A percentile compares a stretch with the other conserved stretches of the same genome.
These are phyloP conservation scores for Lycia hirtaria DNA, from an alignment of 2,888 invertebrate genomes.

Conservation along the genomic window DNA sequence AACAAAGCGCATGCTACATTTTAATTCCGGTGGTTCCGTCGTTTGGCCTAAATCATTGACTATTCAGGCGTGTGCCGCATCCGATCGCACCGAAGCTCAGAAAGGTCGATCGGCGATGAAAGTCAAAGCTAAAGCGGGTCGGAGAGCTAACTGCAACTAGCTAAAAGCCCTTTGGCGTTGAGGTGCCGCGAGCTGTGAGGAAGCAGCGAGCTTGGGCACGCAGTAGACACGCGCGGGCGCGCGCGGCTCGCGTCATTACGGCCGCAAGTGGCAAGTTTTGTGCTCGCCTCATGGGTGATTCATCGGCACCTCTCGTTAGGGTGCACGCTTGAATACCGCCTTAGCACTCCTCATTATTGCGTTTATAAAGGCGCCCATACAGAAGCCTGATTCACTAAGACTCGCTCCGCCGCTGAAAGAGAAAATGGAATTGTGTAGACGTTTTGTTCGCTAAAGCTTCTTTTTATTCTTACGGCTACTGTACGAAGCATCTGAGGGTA, in stretches of 20 bases:
- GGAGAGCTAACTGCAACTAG: conserved; percentile 49
- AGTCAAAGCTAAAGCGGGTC: conserved; percentile 76
- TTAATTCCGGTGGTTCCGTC: conserved; percentile 48
- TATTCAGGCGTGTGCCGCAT: conserved; percentile 71
- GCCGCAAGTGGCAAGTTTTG: conserved; percentile 79
- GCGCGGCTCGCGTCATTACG: conserved; percentile 57
- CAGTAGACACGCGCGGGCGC: conserved; percentile 28
- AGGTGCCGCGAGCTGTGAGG: conserved; percentile 40
- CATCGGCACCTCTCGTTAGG: conserved; percentile 81
- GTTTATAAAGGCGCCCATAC: conserved; percentile 83
- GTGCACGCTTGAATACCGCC: conserved; percentile 78
- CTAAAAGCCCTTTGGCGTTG: conserved; percentile 75
- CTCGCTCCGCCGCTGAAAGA: conserved; percentile 77
- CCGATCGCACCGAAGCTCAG: conserved; percentile 66
- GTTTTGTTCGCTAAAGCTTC: conserved; percentile 74
- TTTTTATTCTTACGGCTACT: conserved; percentile 63
- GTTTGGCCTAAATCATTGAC: conserved; percentile 71
- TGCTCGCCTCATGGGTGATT: conserved; percentile 79
- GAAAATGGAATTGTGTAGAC: conserved; percentile 82
- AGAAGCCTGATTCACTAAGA: conserved; percentile 80
- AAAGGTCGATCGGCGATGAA: conserved; percentile 61
- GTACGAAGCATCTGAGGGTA: conserved; percentile 57
- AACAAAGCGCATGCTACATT: conserved; percentile 32
- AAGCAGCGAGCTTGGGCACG: not conserved
- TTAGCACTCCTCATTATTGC: conserved; percentile 84